These are phyloP conservation scores for Bucorvus abyssinicus DNA, from an alignment of 2,797 vertebrate species.

Conservation along the genomic window DNA sequence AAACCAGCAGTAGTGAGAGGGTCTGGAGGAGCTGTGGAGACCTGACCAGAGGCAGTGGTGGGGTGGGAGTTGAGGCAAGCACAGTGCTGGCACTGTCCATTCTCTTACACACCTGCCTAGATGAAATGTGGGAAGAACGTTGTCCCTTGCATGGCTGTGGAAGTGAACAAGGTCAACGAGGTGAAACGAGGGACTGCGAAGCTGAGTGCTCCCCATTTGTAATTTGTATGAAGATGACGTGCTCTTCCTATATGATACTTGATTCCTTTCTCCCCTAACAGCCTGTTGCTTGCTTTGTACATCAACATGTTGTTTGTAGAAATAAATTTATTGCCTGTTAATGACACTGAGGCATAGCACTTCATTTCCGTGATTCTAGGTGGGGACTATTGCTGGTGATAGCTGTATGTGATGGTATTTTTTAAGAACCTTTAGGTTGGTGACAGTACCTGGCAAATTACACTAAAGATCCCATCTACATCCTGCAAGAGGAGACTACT, in stretches of 20 bases:
- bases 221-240: not conserved
- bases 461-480: not conserved
- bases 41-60: not conserved
- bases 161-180: not conserved
- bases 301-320: not conserved
- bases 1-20: not conserved
- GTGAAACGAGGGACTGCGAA: not conserved
- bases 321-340: not conserved
- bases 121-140: not conserved
- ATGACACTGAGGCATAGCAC: not conserved
- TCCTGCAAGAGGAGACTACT: not conserved
- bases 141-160: rapidly evolving
- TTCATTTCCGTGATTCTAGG: not conserved
- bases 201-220: not conserved
- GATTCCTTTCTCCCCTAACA: not conserved
- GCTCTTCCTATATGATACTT: not conserved
- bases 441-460: not conserved
- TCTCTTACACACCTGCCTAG: not conserved
- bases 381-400: not conserved
- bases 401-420: not conserved
- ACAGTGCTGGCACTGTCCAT: not conserved
- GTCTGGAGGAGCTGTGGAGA: not conserved
- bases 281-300: not conserved
- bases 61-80: not conserved
- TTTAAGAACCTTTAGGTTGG: not conserved